These are phyloP conservation scores for Cryptocephalus moraei DNA, from an alignment of 2,888 invertebrate species.

Conservation along the genomic window DNA sequence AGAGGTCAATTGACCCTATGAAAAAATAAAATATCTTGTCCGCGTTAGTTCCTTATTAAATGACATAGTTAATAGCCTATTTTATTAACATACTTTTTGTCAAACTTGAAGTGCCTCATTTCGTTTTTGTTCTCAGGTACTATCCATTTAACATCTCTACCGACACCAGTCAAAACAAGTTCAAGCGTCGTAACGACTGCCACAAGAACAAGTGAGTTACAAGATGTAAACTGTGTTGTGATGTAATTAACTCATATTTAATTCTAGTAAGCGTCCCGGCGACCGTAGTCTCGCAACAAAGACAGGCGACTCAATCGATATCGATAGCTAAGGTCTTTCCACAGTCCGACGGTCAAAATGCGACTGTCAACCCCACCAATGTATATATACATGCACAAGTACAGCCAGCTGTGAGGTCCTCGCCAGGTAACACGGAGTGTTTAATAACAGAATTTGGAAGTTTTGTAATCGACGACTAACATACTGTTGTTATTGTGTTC, in stretches of 20 bases:
- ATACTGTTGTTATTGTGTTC: too few species aligned
- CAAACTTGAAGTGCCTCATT: too few species aligned
- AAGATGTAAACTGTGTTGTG: background rate
- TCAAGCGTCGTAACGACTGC: constrained; percentile 16
- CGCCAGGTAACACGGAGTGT: constrained; percentile 29
- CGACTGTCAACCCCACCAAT: constrained; percentile 25
- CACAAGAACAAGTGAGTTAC: constrained; percentile 33
- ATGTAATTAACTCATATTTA: background rate
- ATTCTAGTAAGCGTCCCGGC: constrained; percentile 27
- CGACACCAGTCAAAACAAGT: constrained; percentile 28
- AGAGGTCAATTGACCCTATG: too few species aligned
- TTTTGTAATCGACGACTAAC: too few species aligned
- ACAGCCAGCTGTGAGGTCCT: constrained; percentile 27
- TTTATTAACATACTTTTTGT: too few species aligned
- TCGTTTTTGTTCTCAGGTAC: constrained; percentile 25
- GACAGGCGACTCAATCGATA: constrained; percentile 33
- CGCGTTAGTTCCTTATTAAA: too few species aligned
- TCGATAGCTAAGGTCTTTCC: constrained; percentile 36
- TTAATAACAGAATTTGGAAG: too few species aligned
- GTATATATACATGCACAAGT: constrained; percentile 34
- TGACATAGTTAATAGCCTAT: too few species aligned
- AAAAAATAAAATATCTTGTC: too few species aligned
- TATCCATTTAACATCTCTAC: constrained; percentile 35
- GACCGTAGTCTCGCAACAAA: constrained; percentile 30
- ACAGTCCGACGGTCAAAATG: constrained; percentile 23